Base-by-base conservation (phyloP, 2,797 vertebrate genomes). In the Threskiornis aethiopicus region DNA sequence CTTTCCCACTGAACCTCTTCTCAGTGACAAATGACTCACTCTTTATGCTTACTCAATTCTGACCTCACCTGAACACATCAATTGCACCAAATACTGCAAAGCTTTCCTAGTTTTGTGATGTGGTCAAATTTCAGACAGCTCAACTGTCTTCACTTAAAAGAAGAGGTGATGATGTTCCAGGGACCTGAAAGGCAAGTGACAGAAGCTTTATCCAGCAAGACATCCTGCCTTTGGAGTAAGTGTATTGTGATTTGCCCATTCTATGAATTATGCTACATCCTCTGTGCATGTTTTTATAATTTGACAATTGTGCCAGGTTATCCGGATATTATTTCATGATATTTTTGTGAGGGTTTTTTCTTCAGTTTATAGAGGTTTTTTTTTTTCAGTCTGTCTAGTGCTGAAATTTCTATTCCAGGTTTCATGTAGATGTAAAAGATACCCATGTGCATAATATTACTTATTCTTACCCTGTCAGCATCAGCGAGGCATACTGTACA, bases 11-110 rank as follows among this genome's bases (percentile, higher is more conserved):
- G 90, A 96, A 93, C 47, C 58, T 80, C 91, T 84, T 95, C 85
- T 62, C n/a, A 19, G 86, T 93, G 95, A 97, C 94, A 96, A 95
- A 95, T 93, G 78, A 97, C 55, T 89, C 81, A 47, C 51, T 94
- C 76, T 54, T 92, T 67, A 57, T 82, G 85, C 46, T 82, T 93
- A 87, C 78, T 90, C 83, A 16, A 4, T 92, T 89, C 94, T 93
- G 91, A 94, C 92, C 91, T 97, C 92, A 97, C 75, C 44, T 42
- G 67, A 97, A 94, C 57, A 96, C 91, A 94, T 95, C 87, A 95
- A 62, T 87, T 79, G 47, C 73, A 90, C 41, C 47, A 90, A 94
- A 84, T 24, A 31, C 42, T 88, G 73, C 64, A 84, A 89, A 94
- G 93, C 77, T 90, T 93, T 83, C 78, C 51, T 83, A 82, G 52